Evolutionary conservation across 2,888 invertebrate genomes (phyloP).

Genomic region (Heliconius charithonia): DNA sequence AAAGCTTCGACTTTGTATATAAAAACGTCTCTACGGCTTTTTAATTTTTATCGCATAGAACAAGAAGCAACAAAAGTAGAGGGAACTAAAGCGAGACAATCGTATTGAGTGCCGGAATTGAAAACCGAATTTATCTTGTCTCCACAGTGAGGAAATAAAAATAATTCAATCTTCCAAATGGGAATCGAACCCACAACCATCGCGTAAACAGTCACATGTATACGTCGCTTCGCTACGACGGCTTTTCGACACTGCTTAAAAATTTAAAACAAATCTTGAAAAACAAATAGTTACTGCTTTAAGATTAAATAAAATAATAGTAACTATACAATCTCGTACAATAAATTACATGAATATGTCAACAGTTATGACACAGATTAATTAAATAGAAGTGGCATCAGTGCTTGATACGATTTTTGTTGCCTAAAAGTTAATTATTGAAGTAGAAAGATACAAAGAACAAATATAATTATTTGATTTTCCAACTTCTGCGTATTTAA

Average conservation of each 20-base stretch:
- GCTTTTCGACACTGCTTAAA: not conserved
- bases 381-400: not conserved
- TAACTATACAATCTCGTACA: constrained; percentile 4
- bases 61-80: not conserved
- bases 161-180: not conserved
- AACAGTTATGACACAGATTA: not conserved
- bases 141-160: not conserved
- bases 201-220: not conserved
- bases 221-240: not conserved
- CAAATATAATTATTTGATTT: too few relatives aligned
- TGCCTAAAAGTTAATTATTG: not conserved
- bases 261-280: not conserved
- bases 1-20: too few relatives aligned
- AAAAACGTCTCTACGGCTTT: too few relatives aligned
- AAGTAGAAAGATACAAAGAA: not conserved
- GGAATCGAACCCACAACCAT: not conserved
- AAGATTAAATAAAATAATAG: constrained; percentile 6
- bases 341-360: constrained; percentile 25
- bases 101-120: not conserved
- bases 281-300: not conserved
- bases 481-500: too few relatives aligned
- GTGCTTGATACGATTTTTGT: not conserved
- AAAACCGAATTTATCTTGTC: not conserved
- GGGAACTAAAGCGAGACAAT: not conserved
- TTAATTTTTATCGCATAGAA: not conserved